Conservation (phyloP, 2,113 vertebrate genomes). For the Epinephelus moara region DNA sequence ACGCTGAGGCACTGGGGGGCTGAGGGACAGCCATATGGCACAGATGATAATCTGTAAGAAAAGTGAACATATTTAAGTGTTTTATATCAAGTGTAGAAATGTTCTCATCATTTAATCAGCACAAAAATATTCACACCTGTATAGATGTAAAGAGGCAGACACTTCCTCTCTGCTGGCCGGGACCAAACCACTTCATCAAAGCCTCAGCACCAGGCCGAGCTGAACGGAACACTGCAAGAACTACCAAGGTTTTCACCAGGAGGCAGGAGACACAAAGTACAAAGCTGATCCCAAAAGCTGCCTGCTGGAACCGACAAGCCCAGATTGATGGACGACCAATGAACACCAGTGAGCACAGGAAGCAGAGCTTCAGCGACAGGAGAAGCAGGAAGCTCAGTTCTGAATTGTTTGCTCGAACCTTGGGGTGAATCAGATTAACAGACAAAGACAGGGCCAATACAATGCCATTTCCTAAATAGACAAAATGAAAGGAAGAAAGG, state of each 20-base stretch:
- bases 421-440: not conserved
- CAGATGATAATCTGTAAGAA: constrained; percentile 79
- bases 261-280: constrained; percentile 83
- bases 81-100: not conserved
- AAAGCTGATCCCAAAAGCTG: constrained; percentile 84
- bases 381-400: constrained; percentile 85
- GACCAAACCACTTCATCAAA: constrained; percentile 81
- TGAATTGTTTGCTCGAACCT: constrained; percentile 84
- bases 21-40: constrained; percentile 76
- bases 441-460: not conserved
- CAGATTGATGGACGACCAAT: constrained; percentile 78
- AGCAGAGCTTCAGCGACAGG: constrained; percentile 82
- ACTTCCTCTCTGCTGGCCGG: constrained; percentile 79
- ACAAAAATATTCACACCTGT: constrained; percentile 51
- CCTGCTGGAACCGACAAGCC: constrained; percentile 83
- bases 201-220: constrained; percentile 69
- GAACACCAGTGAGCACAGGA: constrained; percentile 83
- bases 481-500: not conserved
- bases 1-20: constrained; percentile 70
- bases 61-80: not conserved
- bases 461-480: not conserved
- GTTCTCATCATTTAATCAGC: not conserved
- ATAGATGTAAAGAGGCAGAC: constrained; percentile 64
- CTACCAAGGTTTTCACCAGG: constrained; percentile 83
- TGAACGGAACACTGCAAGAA: constrained; percentile 78